A percentile compares a stretch with the other conserved stretches of the same genome.
phyloP scores from a whole-genome alignment of 2,113 vertebrate species.

The Dinomys branickii region DNA sequence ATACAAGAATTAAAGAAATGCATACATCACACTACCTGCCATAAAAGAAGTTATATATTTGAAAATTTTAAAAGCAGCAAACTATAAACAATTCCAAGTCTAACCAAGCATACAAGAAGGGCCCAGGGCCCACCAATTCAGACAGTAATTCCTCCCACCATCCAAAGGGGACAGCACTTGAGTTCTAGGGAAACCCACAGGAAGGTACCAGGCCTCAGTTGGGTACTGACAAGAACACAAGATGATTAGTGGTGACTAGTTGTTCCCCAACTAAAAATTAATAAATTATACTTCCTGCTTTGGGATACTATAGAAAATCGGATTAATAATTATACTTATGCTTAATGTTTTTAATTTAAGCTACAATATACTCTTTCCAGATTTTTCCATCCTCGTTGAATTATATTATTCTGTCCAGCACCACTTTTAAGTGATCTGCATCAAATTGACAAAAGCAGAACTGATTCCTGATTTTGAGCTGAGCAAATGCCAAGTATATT shows the following conservation, averaged over 20 bases:
- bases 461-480: slow-evolving; percentile 27
- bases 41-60: not conserved
- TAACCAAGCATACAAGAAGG: not conserved
- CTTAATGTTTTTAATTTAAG: slow-evolving; percentile 26
- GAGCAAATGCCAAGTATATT: slow-evolving; percentile 10
- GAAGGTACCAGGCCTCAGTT: not conserved
- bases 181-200: not conserved
- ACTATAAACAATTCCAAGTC: not conserved
- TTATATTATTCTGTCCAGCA: slow-evolving; percentile 36
- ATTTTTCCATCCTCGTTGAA: not conserved
- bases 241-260: not conserved
- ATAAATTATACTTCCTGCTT: not conserved
- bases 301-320: slow-evolving; percentile 15
- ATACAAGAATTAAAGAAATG: not conserved
- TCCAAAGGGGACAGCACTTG: not conserved
- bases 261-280: slow-evolving; percentile 39
- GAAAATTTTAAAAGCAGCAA: not conserved
- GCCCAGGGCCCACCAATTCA: not conserved
- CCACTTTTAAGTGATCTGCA: slow-evolving; percentile 7
- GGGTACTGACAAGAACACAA: not conserved
- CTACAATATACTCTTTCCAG: not conserved
- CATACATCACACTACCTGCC: not conserved
- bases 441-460: slow-evolving; percentile 48
- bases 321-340: not conserved
- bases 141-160: not conserved